Evolutionary conservation across 30 jellyfish, hydroid and myxozoan species (phyloP), one percentile per base, ranked within the genome.

Genomic region (Sanderia malayensis): DNA sequence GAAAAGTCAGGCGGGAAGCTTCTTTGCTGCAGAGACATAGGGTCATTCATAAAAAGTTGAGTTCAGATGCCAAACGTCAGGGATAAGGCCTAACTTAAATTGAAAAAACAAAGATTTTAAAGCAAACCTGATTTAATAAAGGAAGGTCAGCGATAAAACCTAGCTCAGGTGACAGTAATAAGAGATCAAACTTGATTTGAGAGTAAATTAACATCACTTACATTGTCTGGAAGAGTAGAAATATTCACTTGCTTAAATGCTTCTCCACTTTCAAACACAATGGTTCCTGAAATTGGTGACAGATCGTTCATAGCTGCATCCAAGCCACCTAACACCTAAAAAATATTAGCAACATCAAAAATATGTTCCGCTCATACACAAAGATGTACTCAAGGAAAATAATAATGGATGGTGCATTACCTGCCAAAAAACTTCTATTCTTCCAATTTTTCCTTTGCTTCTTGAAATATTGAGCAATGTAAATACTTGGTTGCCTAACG

Each of bases 401-500:
- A 37, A 37, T 37, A 4, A 37, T 13, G 13, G 6, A 4, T 37
- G 52, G 6, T 37, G 52, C 6, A 37, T 23, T 58, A 89, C 97
- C 95, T 89, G 83, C 95, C 95, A 89, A 31, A 11, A 72, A 3
- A 83, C 82, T 0, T 37, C 41, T 4, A 73, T 44, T 2, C 79
- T 60, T 1, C 96, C 96, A 64, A 91, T 69, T 13, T 84, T 34
- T n/a, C 98, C 98, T 6, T 76, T 67, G 20, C 67, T n/a, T 70
- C 98, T 83, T 46, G 58, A 55, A 26, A 91, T 55, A 44, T 66
- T 45, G 25, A 91, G 58, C 2, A 53, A 58, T n/a, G 71, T 58
- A 22, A 31, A 55, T 8, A 72, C 59, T 28, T 18, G 70, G 25
- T 57, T 70, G 0, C 91, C 82, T 30, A 55, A 70, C 61, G 67